Conservation (phyloP, 2,888 invertebrate genomes). For the Holacanthella duospinosa region DNA sequence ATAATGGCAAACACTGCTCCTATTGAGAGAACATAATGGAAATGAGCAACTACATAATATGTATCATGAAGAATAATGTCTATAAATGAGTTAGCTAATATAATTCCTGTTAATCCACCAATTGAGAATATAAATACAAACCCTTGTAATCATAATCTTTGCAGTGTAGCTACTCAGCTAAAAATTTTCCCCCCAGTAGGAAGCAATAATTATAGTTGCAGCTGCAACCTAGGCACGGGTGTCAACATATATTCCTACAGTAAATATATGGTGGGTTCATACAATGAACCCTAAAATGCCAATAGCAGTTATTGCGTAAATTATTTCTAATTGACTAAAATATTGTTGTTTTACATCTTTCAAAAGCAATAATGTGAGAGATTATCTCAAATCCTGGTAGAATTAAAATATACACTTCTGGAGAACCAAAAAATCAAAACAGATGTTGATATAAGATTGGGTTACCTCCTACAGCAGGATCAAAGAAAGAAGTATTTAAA, state of each 20-base stretch:
- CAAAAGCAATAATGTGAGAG: too few species aligned
- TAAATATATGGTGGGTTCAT: too few species aligned
- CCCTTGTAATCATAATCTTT: constrained; percentile 58
- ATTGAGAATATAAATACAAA: constrained; percentile 68
- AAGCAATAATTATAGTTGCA: constrained; percentile 77
- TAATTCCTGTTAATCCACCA: too few species aligned
- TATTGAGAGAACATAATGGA: too few species aligned
- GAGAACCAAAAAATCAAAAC: constrained; percentile 79
- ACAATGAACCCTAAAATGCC: constrained; percentile 73
- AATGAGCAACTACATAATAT: too few species aligned
- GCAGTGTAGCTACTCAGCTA: constrained; percentile 61
- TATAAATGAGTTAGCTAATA: too few species aligned
- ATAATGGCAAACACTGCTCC: too few species aligned
- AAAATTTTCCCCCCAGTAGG: constrained; percentile 77
- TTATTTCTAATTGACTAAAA: constrained; percentile 69
- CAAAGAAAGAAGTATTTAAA: constrained; percentile 70
- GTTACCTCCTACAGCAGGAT: constrained; percentile 66
- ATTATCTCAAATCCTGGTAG: constrained; percentile 76
- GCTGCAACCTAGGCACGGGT: constrained; percentile 78
- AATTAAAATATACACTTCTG: too few species aligned
- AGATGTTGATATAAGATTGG: constrained; percentile 71
- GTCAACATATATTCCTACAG: too few species aligned
- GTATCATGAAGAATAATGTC: too few species aligned
- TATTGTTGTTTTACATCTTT: constrained; percentile 64
- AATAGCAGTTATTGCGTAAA: too few species aligned